These are phyloP conservation scores for Myotis daubentonii DNA, from an alignment of 2,797 vertebrate genomes.

Conservation along the genomic window DNA sequence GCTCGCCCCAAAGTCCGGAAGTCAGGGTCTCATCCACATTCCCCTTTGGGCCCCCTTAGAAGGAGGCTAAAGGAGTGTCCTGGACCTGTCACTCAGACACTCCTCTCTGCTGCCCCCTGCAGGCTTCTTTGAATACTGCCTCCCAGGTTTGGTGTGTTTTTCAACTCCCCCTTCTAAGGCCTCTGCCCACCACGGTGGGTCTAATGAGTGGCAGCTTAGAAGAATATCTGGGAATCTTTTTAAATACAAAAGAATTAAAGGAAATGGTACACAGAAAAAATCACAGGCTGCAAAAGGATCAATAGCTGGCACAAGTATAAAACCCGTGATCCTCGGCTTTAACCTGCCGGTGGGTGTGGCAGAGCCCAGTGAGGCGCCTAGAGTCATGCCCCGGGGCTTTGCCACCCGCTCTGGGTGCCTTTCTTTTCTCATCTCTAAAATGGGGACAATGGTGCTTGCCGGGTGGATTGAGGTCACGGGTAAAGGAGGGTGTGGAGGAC, in stretches of 20 bases:
- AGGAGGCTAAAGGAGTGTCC: background rate
- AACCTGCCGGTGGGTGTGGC: too few species aligned
- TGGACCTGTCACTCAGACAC: background rate
- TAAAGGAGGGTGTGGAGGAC: background rate
- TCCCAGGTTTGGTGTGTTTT: background rate
- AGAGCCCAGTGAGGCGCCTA: background rate
- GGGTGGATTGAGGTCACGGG: background rate
- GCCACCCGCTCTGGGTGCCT: background rate
- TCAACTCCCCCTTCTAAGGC: background rate
- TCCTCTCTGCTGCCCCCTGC: conserved; percentile 74
- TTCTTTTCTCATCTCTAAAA: conserved; percentile 37
- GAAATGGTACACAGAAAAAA: background rate
- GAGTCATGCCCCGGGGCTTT: background rate
- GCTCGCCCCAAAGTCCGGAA: background rate
- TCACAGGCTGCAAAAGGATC: background rate
- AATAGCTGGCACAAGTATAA: background rate
- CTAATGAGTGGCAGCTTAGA: background rate
- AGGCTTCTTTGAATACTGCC: conserved; percentile 42
- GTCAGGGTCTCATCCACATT: background rate
- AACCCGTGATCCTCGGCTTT: background rate
- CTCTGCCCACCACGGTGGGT: background rate
- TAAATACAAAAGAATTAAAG: background rate
- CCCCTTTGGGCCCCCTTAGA: background rate
- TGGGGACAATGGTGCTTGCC: background rate
- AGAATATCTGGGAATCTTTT: conserved; percentile 13